Evolutionary conservation across 2,113 vertebrate genomes (phyloP).

Genomic region (Onychostoma macrolepis): DNA sequence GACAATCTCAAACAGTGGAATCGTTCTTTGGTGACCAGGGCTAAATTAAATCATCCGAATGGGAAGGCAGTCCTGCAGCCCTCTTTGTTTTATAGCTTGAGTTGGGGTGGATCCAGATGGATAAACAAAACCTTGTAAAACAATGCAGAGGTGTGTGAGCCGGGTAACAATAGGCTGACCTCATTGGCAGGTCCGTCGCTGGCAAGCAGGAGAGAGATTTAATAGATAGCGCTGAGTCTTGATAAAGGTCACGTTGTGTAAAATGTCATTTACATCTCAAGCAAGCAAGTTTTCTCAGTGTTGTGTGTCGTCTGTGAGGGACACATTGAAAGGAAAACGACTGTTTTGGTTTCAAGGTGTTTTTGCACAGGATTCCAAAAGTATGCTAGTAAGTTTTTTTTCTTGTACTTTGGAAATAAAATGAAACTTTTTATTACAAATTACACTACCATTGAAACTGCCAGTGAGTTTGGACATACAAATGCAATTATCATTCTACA

Average conservation of each 20-base stretch:
- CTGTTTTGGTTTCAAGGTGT: background rate
- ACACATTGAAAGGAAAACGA: background rate
- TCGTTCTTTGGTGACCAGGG: conserved; percentile 19
- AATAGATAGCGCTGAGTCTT: background rate
- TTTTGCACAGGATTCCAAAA: background rate
- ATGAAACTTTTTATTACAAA: too few species aligned
- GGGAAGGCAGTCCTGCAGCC: background rate
- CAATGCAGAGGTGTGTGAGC: conserved; percentile 17
- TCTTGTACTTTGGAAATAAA: background rate
- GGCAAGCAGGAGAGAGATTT: background rate
- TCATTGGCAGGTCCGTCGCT: background rate
- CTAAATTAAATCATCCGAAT: conserved; percentile 37
- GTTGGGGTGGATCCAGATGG: background rate
- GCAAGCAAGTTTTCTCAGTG: background rate
- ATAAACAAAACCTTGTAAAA: conserved; percentile 27
- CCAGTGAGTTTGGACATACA: too few species aligned
- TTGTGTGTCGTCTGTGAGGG: too few species aligned
- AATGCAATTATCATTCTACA: too few species aligned
- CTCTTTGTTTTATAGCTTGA: conserved; percentile 25
- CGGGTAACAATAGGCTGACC: background rate
- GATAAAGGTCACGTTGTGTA: conserved; percentile 4
- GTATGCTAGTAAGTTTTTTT: background rate
- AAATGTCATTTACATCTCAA: conserved; percentile 11
- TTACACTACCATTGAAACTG: too few species aligned
- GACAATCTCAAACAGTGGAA: conserved; percentile 1